Percentiles rank a stretch among this genome's conserved stretches.
These are phyloP conservation scores for Xylota sylvarum DNA, from an alignment of 2,888 invertebrate species.

Conservation along the genomic window DNA sequence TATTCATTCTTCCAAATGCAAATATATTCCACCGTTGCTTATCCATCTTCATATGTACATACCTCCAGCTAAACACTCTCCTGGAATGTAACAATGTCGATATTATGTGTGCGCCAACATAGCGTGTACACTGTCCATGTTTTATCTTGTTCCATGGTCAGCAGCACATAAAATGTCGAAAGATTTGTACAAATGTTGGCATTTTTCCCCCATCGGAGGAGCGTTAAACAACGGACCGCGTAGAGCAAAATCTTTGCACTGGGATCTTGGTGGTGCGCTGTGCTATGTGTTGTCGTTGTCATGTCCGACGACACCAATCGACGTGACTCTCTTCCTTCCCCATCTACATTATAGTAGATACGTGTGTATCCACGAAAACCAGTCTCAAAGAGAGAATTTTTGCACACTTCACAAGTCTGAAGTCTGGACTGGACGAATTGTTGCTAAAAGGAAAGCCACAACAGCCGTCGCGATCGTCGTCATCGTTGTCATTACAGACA, in stretches of 20 bases:
- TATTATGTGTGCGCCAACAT: conserved; percentile 74
- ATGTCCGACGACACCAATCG: conserved; percentile 77
- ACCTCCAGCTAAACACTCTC: conserved; percentile 4
- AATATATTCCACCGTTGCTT: background rate
- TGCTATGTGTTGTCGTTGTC: conserved; percentile 74
- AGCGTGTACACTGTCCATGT: conserved; percentile 77
- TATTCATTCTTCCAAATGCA: background rate
- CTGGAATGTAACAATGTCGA: conserved; percentile 36
- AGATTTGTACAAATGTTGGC: conserved; percentile 69
- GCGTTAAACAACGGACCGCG: conserved; percentile 10
- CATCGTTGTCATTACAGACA: conserved; percentile 71
- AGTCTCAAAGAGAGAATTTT: conserved; percentile 31
- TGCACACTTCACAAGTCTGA: conserved; percentile 33
- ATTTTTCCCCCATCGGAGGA: conserved; percentile 27
- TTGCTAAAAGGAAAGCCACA: background rate
- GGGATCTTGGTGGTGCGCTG: conserved; percentile 39
- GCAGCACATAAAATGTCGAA: conserved; percentile 74
- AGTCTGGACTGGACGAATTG: conserved; percentile 1
- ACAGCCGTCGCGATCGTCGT: conserved; percentile 33
- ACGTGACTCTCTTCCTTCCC: conserved; percentile 63
- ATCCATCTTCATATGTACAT: background rate
- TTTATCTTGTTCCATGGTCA: conserved; percentile 72
- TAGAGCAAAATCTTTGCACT: conserved; percentile 31
- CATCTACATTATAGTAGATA: background rate
- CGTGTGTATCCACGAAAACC: conserved; percentile 18